These are phyloP conservation scores for Cheilinus undulatus DNA, from an alignment of 2,113 vertebrate genomes.

Conservation along the genomic window DNA sequence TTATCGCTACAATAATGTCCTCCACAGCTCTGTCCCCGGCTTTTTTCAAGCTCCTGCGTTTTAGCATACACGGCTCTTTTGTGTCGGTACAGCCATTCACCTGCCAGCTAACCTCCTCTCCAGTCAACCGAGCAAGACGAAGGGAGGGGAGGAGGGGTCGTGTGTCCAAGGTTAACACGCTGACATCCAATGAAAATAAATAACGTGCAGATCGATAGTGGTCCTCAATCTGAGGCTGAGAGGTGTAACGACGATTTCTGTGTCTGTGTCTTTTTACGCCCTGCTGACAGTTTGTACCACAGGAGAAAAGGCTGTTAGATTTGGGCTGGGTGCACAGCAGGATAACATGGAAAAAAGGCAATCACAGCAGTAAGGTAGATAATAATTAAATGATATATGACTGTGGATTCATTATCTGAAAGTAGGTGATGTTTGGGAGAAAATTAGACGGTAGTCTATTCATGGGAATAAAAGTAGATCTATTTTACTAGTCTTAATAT, in stretches of 20 bases:
- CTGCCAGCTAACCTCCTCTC: slow-evolving; percentile 5
- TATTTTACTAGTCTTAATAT: too few species aligned
- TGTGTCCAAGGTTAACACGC: slow-evolving; percentile 72
- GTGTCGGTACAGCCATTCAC: slow-evolving; percentile 1
- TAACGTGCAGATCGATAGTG: slow-evolving; percentile 24
- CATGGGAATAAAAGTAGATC: neutral
- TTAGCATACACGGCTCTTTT: neutral
- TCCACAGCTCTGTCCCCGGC: neutral
- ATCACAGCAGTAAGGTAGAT: neutral
- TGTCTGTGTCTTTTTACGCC: neutral
- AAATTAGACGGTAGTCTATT: neutral
- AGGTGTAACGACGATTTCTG: neutral
- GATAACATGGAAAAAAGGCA: neutral
- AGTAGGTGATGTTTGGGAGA: neutral
- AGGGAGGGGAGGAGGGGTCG: slow-evolving; percentile 28
- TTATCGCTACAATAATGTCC: slow-evolving; percentile 18
- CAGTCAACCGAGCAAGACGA: neutral
- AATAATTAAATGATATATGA: neutral
- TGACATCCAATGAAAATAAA: slow-evolving; percentile 25
- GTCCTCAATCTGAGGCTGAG: slow-evolving; percentile 3
- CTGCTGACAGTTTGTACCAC: neutral
- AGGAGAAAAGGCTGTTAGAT: neutral
- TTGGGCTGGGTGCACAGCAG: neutral
- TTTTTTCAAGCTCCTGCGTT: neutral
- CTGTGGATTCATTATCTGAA: neutral